Evolutionary conservation across 2,888 invertebrate genomes (phyloP), one percentile per base, ranked within the genome.

Genomic region (Aleiodes testaceus): DNA sequence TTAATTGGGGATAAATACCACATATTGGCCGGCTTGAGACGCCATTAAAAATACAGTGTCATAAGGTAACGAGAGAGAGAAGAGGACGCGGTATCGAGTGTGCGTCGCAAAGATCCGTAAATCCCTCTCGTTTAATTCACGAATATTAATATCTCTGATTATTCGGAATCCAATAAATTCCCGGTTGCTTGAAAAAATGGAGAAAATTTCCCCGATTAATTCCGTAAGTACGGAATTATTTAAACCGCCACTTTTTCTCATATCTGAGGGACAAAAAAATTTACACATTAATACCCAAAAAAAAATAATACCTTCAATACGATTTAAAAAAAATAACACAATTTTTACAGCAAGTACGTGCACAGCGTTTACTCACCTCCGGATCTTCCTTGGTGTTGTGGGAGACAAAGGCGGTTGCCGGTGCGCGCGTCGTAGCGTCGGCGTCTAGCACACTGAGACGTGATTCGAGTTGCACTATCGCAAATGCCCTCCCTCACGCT

Each of bases 331-430:
- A 22, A 22, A 16, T 52, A 22, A 22, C 7, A 1, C 9, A 59
- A 59, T 59, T 59, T 42, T 11, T 5, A 9, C 4, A 14, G 3
- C 2, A 36, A 59, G n/a, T 16, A 59, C 5, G 5, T 42, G 30
- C 18, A 50, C 65, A 20, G 14, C 9, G 44, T 14, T 53, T 70
- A 68, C 72, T 72, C 52, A 72, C 72, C 72, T 72, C 67, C 63
- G 67, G 67, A 67, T 67, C 63, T 72, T 72, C 63, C 68, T 70
- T 75, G 69, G 59, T 74, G 70, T 66, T 70, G 69, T 73, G 22
- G 67, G 72, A 75, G 79, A 81, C 82, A 82, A 82, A 81, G 82
- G 80, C 80, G 77, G 79, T 70, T 72, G 75, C 80, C 79, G 82
- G 78, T 78, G 79, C 81, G 79, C 81, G 80, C 80, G 80, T 79